Evolutionary conservation across 2,888 invertebrate genomes (phyloP).

Genomic region (Teinopalpus imperialis): DNA sequence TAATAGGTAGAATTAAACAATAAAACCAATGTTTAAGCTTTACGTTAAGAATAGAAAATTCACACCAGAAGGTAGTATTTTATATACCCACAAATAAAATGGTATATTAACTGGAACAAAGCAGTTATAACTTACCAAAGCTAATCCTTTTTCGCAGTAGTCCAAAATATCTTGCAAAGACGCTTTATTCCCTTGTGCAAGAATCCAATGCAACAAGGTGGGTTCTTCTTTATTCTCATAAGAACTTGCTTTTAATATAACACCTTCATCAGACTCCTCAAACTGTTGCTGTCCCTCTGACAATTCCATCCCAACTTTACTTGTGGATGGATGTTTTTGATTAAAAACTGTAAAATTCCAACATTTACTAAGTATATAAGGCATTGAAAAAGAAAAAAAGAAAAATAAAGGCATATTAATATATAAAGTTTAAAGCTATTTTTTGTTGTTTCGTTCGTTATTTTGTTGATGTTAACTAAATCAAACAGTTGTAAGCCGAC

Average conservation of each 20-base stretch:
- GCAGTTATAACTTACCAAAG: conserved; percentile 71
- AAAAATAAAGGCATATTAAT: too few relatives aligned
- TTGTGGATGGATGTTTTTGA: conserved; percentile 54
- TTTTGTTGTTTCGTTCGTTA: too few relatives aligned
- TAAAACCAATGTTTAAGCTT: too few relatives aligned
- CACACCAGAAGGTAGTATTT: too few relatives aligned
- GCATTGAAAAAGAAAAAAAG: too few relatives aligned
- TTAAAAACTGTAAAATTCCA: conserved; percentile 55
- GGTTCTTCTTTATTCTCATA: conserved; percentile 70
- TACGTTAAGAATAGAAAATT: too few relatives aligned
- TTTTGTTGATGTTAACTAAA: too few relatives aligned
- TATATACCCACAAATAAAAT: background rate
- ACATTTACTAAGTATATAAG: background rate
- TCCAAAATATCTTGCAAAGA: conserved; percentile 89
- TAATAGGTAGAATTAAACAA: too few relatives aligned
- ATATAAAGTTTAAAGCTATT: too few relatives aligned
- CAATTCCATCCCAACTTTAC: conserved; percentile 50
- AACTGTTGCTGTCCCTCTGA: conserved; percentile 48
- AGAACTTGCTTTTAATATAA: conserved; percentile 55
- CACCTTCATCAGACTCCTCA: conserved; percentile 62
- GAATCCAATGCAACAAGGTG: conserved; percentile 93
- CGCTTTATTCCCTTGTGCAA: conserved; percentile 90
- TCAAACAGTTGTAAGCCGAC: too few relatives aligned
- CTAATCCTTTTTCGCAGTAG: conserved; percentile 88
- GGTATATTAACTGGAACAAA: background rate